Base-by-base conservation (phyloP, 2,888 invertebrate genomes). In the Dryococelus australis region DNA sequence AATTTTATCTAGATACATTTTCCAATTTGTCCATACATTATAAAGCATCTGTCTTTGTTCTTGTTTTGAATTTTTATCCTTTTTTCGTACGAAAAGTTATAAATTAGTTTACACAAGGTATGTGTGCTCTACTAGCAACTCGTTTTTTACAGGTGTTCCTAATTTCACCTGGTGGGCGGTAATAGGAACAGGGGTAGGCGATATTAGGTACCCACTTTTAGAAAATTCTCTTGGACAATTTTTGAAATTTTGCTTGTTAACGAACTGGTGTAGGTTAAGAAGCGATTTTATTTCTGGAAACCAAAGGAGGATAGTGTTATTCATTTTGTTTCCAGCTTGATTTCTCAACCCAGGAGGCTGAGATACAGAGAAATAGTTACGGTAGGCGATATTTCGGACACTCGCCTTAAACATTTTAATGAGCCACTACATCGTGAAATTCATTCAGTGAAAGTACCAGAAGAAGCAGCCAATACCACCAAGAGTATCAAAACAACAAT, bases 141-240 rank as follows among this genome's bases (percentile, higher is more conserved):
- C n/a, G n/a, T 83, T 83, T 83, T 16, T 28, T 26, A 83, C 83
- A 83, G 10, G 24, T 83, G 83, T 9, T 26, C 10, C 83, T 83
- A 83, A 83, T 83, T 83, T 83, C 83, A 27, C 83, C 83, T 83
- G 83, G 27, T 83, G 43, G 10, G 83, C 28, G 83, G 83, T 83
- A 83, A 83, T 83, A 83, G 83, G 83, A 83, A 83, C 83, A 83
- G 27, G 83, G 83, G 83, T 83, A 27, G 83, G 83, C 4, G 1
- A 83, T 83, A 83, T 28, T 83, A 83, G 27, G 83, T 26, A 27
- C 28, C 10, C 16, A 8, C 24, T 24, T 10, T 27, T 0, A 6
- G 2, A 9, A 4, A 12, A 26, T 9, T 1, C 2, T 0, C 1
- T 8, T 65, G 65, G n/a, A 13, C 0, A 0, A 16, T 83, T 83